These are phyloP conservation scores for Bombus terrestris DNA, from an alignment of 1,140 invertebrate species.

Conservation along the genomic window DNA sequence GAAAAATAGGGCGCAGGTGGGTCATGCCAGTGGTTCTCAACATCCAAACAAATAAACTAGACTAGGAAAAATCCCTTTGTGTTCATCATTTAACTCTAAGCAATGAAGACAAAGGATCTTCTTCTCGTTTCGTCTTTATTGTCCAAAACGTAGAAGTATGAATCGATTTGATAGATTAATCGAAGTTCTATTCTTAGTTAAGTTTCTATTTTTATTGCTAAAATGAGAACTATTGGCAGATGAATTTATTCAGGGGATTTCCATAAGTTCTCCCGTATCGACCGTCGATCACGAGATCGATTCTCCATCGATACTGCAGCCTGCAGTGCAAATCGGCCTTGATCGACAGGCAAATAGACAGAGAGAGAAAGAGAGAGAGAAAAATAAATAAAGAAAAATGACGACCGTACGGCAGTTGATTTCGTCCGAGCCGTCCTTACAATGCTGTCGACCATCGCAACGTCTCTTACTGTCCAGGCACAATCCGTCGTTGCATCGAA, in stretches of 20 bases:
- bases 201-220: not conserved
- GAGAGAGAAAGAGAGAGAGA: conserved; percentile 1
- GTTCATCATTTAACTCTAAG: not conserved
- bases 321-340: not conserved
- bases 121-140: not conserved
- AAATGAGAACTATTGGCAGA: not conserved
- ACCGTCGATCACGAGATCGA: not conserved
- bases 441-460: conserved; percentile 86
- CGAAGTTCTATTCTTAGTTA: not conserved
- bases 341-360: not conserved
- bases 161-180: not conserved
- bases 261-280: not conserved
- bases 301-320: not conserved
- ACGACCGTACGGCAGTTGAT: conserved; percentile 84
- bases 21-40: not conserved
- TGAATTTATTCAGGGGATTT: not conserved
- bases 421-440: conserved; percentile 89
- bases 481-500: conserved; percentile 84
- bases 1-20: conserved; percentile 21
- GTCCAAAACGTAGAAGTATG: not conserved
- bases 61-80: not conserved
- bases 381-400: conserved; percentile 24
- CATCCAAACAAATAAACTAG: not conserved
- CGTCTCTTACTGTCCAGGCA: conserved; percentile 85
- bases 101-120: not conserved